Percentiles rank a stretch among this genome's conserved stretches.
These are phyloP conservation scores for Amphipoea lucens DNA, from an alignment of 2,888 invertebrate genomes.

Conservation along the genomic window DNA sequence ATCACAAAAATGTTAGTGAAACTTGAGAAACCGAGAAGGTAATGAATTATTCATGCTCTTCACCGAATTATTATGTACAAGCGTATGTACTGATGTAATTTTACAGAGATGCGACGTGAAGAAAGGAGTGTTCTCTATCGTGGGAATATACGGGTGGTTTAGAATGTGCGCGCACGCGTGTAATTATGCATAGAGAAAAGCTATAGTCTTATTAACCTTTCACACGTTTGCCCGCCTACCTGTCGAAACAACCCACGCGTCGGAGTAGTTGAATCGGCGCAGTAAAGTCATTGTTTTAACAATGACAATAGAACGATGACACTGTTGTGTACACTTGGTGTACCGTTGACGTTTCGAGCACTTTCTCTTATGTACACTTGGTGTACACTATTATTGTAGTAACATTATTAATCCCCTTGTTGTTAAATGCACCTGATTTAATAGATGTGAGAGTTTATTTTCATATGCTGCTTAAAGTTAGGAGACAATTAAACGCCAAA, in stretches of 20 bases:
- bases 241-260: too few species aligned
- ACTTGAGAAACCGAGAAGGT: constrained; percentile 42
- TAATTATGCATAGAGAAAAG: constrained; percentile 19
- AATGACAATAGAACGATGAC: too few species aligned
- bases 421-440: neutral
- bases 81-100: constrained; percentile 63
- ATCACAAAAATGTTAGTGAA: constrained; percentile 59
- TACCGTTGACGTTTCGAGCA: too few species aligned
- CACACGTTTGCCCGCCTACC: too few species aligned
- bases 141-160: constrained; percentile 23
- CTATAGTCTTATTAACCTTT: neutral
- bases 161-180: constrained; percentile 6
- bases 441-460: neutral
- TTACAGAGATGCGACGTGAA: constrained; percentile 41
- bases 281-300: too few species aligned
- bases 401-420: too few species aligned
- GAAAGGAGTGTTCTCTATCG: constrained; percentile 15
- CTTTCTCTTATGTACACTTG: too few species aligned
- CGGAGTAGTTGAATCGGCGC: too few species aligned
- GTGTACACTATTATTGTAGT: too few species aligned
- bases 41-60: constrained; percentile 64
- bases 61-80: constrained; percentile 61
- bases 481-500: too few species aligned
- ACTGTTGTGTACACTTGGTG: too few species aligned
- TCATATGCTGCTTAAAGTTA: too few species aligned